These are phyloP conservation scores for Hucho hucho DNA, from an alignment of 2,113 vertebrate genomes.

Conservation along the genomic window DNA sequence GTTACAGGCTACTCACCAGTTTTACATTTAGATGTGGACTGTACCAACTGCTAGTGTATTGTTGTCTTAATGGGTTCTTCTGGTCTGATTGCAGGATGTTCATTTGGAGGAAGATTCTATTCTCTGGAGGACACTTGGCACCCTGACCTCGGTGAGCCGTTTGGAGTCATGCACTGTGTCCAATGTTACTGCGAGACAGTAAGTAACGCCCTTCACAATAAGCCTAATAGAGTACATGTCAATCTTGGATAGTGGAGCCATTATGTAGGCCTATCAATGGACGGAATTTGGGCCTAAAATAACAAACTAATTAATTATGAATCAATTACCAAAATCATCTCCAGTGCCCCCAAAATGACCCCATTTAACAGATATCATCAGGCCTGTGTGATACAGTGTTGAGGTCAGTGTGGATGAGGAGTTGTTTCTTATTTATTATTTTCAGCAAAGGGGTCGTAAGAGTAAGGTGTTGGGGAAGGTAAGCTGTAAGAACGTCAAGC, in stretches of 20 bases:
- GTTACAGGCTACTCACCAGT: too few relatives aligned
- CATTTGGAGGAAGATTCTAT: constrained; percentile 87
- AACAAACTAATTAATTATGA: not conserved
- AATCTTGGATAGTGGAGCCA: not conserved
- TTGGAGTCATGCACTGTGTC: constrained; percentile 93
- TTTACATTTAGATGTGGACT: too few relatives aligned
- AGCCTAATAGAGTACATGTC: not conserved
- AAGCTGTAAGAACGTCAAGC: constrained; percentile 91
- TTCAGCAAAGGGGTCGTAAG: constrained; percentile 76
- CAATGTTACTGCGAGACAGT: constrained; percentile 90
- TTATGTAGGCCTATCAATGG: not conserved
- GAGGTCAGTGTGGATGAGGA: not conserved
- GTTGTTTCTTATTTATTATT: not conserved
- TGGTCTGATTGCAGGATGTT: constrained; percentile 77
- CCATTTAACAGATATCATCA: not conserved
- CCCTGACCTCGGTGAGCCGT: constrained; percentile 93
- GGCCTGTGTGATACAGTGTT: not conserved
- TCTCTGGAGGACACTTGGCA: constrained; percentile 92
- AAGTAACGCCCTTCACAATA: constrained; percentile 48
- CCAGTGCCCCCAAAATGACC: not conserved
- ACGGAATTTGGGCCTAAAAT: not conserved
- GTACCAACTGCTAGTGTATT: too few relatives aligned
- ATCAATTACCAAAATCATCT: not conserved
- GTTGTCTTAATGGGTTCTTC: not conserved
- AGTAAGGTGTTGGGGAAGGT: constrained; percentile 75